phyloP scores from a whole-genome alignment of 2,888 invertebrate species.

The Amphipyra tragopoginis region DNA sequence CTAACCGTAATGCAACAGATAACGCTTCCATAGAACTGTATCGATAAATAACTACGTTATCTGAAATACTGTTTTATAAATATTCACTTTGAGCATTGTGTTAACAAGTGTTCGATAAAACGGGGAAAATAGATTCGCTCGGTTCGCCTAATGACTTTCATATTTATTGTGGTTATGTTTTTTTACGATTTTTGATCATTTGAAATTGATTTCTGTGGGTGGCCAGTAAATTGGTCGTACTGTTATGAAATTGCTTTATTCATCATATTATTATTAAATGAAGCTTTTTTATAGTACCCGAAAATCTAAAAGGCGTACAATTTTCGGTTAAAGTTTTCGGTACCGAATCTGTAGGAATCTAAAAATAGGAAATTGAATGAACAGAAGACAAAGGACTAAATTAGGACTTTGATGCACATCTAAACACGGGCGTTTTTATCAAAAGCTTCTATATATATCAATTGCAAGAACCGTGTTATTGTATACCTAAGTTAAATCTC shows the following conservation, averaged over 20 bases:
- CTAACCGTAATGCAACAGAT: constrained; percentile 56
- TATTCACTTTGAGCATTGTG: constrained; percentile 39
- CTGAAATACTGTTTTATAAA: constrained; percentile 44
- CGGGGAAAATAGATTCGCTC: constrained; percentile 35
- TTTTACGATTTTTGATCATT: constrained; percentile 1
- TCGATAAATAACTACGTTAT: constrained; percentile 42
- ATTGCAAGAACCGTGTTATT: too few species aligned
- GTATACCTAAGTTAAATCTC: too few species aligned
- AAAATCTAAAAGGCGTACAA: too few species aligned
- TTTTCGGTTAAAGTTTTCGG: too few species aligned
- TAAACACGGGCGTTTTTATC: too few species aligned
- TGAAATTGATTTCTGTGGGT: not conserved
- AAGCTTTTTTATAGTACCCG: not conserved
- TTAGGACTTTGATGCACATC: too few species aligned
- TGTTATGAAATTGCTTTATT: not conserved
- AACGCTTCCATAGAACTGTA: constrained; percentile 45
- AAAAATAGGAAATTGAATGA: too few species aligned
- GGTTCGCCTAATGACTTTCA: constrained; percentile 19
- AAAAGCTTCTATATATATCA: too few species aligned
- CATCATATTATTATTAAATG: not conserved
- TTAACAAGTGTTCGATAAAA: constrained; percentile 31
- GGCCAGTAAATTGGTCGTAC: not conserved
- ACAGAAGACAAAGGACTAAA: too few species aligned
- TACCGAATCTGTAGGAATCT: too few species aligned
- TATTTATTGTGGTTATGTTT: constrained; percentile 16